Conservation (phyloP, 2,888 invertebrate species). For the Hydropsyche betteni region DNA sequence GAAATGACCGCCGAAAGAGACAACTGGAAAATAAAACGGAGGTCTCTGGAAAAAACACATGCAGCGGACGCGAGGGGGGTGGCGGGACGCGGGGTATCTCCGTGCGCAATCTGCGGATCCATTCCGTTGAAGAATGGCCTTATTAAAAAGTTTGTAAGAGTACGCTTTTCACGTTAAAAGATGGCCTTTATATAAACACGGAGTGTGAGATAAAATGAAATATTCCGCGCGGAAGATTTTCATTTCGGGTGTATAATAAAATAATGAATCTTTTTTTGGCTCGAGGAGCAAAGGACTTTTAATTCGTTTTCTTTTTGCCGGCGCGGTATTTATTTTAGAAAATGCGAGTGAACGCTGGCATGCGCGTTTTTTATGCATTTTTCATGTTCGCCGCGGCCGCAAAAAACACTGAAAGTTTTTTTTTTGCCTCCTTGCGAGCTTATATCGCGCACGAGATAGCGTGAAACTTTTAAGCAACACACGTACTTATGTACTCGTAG, state of each 20-base stretch:
- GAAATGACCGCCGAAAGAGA: background rate
- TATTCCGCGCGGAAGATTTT: constrained; percentile 43
- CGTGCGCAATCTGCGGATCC: constrained; percentile 49
- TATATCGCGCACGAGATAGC: too few relatives aligned
- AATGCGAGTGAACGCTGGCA: background rate
- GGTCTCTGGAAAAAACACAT: constrained; percentile 44
- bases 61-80: constrained; percentile 41
- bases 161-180: constrained; percentile 46
- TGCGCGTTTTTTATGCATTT: constrained; percentile 24
- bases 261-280: constrained; percentile 26
- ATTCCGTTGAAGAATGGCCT: constrained; percentile 50
- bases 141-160: constrained; percentile 51
- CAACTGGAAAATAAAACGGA: constrained; percentile 45
- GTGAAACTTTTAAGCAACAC: too few relatives aligned
- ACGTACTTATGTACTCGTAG: too few relatives aligned
- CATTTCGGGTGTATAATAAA: constrained; percentile 42
- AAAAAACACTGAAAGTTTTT: too few relatives aligned
- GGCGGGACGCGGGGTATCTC: constrained; percentile 38
- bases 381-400: constrained; percentile 14
- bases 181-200: constrained; percentile 50
- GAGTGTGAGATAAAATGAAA: constrained; percentile 49
- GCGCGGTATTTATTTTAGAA: background rate
- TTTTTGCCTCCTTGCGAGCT: too few relatives aligned
- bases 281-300: constrained; percentile 19
- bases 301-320: constrained; percentile 17